These are phyloP conservation scores for Polydrusus tereticollis DNA, from an alignment of 2,888 invertebrate genomes.

Conservation along the genomic window DNA sequence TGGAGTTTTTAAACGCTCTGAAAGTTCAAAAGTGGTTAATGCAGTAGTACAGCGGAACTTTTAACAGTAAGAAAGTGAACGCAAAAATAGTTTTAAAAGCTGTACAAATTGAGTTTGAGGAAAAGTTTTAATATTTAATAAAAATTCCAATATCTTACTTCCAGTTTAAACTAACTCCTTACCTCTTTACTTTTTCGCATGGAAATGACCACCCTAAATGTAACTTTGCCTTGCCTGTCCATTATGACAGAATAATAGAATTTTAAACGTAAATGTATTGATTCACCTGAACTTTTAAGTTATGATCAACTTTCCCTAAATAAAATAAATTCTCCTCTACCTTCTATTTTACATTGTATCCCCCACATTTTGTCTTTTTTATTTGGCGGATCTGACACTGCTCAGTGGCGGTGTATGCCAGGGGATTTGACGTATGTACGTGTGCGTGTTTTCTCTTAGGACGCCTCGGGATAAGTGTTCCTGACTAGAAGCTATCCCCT, in stretches of 20 bases:
- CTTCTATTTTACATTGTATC: not conserved
- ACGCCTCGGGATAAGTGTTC: slow-evolving; percentile 25
- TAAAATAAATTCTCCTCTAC: not conserved
- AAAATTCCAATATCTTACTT: no score
- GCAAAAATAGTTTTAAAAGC: not conserved
- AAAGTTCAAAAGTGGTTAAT: slow-evolving; percentile 34
- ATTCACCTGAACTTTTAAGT: no score
- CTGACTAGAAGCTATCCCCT: slow-evolving; percentile 23
- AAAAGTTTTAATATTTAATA: no score
- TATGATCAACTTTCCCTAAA: no score
- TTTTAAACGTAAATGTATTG: no score
- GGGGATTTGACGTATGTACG: slow-evolving; percentile 22
- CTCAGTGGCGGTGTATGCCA: not conserved
- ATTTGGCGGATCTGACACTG: slow-evolving; percentile 12
- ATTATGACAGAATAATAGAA: no score
- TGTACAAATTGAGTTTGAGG: slow-evolving; percentile 8
- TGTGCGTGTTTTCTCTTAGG: slow-evolving; percentile 26
- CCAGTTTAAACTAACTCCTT: no score
- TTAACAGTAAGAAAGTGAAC: not conserved
- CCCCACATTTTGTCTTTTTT: slow-evolving; percentile 8
- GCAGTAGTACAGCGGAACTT: slow-evolving; percentile 20
- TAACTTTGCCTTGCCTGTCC: no score
- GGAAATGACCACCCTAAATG: no score
- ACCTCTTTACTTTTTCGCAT: no score
- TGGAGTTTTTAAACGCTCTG: slow-evolving; percentile 23